These are phyloP conservation scores for Drosophila setosimentum DNA, from an alignment of 2,888 invertebrate species.

Conservation along the genomic window DNA sequence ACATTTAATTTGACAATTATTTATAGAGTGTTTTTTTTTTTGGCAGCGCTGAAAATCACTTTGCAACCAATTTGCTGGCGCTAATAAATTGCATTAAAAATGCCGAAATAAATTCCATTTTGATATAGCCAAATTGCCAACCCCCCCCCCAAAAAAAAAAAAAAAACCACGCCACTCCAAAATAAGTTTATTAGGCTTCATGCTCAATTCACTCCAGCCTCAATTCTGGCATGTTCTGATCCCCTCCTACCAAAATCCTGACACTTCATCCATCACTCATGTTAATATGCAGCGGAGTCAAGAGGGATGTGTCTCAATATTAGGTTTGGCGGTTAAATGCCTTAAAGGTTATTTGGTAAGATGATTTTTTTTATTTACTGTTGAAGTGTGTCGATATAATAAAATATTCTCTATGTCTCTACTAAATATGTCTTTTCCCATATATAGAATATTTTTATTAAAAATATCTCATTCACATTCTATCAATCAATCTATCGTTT, in stretches of 20 bases:
- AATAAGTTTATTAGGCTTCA: constrained; percentile 11
- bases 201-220: constrained; percentile 1
- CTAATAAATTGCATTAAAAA: constrained; percentile 78
- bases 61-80: constrained; percentile 69
- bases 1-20: constrained; percentile 30
- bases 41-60: constrained; percentile 62
- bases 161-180: constrained; percentile 15
- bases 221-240: constrained; percentile 1
- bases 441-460: neutral
- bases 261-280: constrained; percentile 66
- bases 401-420: neutral
- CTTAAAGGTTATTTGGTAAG: constrained; percentile 12
- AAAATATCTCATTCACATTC: neutral
- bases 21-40: constrained; percentile 5
- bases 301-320: constrained; percentile 20
- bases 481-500: neutral
- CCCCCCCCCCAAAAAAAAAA: constrained; percentile 12
- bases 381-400: neutral
- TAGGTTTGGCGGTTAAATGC: constrained; percentile 13
- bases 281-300: constrained; percentile 13
- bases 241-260: constrained; percentile 24
- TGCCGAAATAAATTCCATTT: constrained; percentile 64
- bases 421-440: neutral
- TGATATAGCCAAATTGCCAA: constrained; percentile 54
- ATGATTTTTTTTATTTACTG: neutral